These are phyloP conservation scores for Drosophila neotestacea DNA, from an alignment of 2,888 invertebrate species.

Conservation along the genomic window DNA sequence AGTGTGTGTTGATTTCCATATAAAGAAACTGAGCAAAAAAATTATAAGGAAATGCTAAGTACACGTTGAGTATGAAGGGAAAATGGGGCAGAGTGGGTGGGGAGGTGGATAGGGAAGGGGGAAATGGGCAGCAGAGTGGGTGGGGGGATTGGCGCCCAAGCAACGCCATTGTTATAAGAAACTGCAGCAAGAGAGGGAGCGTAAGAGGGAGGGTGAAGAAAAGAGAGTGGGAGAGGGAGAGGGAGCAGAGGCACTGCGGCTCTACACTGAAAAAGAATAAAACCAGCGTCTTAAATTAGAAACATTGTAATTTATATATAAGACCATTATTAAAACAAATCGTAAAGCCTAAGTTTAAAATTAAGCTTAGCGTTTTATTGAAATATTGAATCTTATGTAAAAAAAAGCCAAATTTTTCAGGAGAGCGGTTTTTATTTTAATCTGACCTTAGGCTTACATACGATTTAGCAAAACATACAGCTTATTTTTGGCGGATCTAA, in stretches of 20 bases:
- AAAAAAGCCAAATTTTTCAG: too few relatives aligned
- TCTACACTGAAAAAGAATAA: not conserved
- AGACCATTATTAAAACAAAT: too few relatives aligned
- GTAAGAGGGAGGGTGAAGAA: not conserved
- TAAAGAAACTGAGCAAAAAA: slow-evolving; percentile 63
- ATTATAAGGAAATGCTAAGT: slow-evolving; percentile 72
- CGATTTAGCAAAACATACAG: too few relatives aligned
- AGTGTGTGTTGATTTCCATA: slow-evolving; percentile 80
- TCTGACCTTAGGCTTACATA: too few relatives aligned
- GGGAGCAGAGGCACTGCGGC: not conserved
- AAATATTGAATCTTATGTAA: too few relatives aligned
- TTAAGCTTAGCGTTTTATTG: too few relatives aligned
- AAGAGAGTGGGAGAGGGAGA: not conserved
- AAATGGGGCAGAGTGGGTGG: not conserved
- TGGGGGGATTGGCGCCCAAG: slow-evolving; percentile 31
- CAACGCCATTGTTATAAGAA: slow-evolving; percentile 64
- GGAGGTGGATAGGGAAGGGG: not conserved
- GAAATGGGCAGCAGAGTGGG: slow-evolving; percentile 16
- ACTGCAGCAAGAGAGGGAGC: slow-evolving; percentile 41
- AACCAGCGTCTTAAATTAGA: too few relatives aligned
- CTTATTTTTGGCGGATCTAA: too few relatives aligned
- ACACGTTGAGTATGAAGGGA: slow-evolving; percentile 50
- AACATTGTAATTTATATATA: too few relatives aligned
- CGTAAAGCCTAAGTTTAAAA: too few relatives aligned
- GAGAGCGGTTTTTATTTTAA: too few relatives aligned